Base-by-base conservation (phyloP, 2,113 vertebrate species). In the Trinectes maculatus region DNA sequence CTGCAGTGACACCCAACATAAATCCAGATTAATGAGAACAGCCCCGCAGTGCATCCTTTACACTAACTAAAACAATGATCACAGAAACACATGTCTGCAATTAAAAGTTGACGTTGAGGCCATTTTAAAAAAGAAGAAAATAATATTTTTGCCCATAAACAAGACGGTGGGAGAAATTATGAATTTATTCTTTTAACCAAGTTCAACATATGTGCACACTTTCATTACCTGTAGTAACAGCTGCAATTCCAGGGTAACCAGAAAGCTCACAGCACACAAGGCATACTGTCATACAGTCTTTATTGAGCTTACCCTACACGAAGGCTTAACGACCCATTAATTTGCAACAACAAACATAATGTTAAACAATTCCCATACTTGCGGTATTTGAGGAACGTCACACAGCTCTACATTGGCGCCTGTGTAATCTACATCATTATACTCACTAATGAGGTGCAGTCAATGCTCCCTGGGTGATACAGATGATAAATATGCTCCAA, bases 351-450 rank as follows among this genome's bases (percentile, higher is more conserved):
- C 26, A 77, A 83, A 63, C 37, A 77, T 40, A 57, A 19, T 22
- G 26, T 77, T 69, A 66, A 47, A 79, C 54, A 66, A 66, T 81
- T 57, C 48, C 55, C 61, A 53, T 31, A 73, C 49, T 72, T 74
- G 58, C 48, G 66, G 47, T 55, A 63, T 66, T 60, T 74, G 56
- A 79, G 61, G 43, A 69, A 69, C 58, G n/a, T 80, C 69, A 82
- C 53, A 80, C 74, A 85, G 59, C 62, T 88, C 83, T 85, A 88
- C 65, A 58, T 61, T 54, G 40, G 56, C 46, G 48, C 62, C 66
- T 66, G 66, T 83, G 83, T 73, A 59, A 63, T 89, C 89, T 88
- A 90, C 70, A 25, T 83, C 67, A 70, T 71, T 67, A 65, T 56
- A 55, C 71, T 84, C 70, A 78, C 87, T 87, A 87, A 77, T 62